Conservation (phyloP, 2,888 invertebrate species). For the Cerastis leucographa region DNA sequence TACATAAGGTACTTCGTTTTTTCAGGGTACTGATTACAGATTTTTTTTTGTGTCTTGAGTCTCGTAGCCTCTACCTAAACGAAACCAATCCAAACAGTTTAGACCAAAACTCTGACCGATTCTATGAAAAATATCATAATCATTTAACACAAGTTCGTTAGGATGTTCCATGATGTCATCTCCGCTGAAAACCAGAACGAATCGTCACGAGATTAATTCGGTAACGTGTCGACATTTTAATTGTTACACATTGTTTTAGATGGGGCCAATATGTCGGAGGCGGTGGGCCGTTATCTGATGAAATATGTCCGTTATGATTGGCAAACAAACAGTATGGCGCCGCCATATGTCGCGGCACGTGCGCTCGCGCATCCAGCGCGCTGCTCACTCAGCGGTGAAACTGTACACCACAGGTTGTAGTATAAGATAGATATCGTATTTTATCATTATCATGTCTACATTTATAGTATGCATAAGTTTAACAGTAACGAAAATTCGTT, state of each 20-base stretch:
- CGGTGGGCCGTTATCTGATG: conserved; percentile 89
- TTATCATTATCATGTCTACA: neutral
- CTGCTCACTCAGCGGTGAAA: conserved; percentile 89
- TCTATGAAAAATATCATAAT: neutral
- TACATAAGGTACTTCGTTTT: neutral
- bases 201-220: conserved; percentile 74
- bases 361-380: conserved; percentile 83
- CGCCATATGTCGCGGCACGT: conserved; percentile 90
- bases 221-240: conserved; percentile 82
- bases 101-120: neutral
- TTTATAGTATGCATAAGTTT: neutral
- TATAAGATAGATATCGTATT: conserved; percentile 38
- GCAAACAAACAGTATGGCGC: conserved; percentile 91
- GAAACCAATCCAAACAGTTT: neutral
- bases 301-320: conserved; percentile 91
- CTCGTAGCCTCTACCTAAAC: neutral
- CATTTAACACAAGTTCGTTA: conserved; percentile 8
- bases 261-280: conserved; percentile 86
- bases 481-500: neutral
- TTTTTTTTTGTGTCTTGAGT: neutral
- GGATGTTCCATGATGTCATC: conserved; percentile 47
- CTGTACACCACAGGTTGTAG: conserved; percentile 73
- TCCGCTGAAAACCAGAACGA: conserved; percentile 80
- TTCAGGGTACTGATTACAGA: neutral
- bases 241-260: conserved; percentile 89